Evolutionary conservation across 2,113 vertebrate species (phyloP), one percentile per base, ranked within the genome.

Genomic region (Eudyptes chrysolophus): DNA sequence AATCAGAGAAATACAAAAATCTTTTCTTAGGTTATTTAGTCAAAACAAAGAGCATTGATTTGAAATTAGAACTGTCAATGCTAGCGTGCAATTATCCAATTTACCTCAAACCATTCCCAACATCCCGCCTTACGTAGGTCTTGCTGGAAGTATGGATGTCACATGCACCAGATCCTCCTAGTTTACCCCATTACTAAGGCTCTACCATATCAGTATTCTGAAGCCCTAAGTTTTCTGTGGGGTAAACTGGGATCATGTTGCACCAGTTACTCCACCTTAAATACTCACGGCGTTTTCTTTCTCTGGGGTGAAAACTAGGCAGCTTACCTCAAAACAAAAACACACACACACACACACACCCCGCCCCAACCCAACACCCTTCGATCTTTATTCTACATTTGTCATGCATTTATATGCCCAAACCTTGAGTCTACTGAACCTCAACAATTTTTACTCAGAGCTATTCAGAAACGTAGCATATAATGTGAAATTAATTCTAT

Each of bases 191-290:
- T 13, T 21, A 26, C 80, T 27, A 2, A 58, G 42, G 36, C 16
- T 27, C 44, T 21, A 27, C 36, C 2, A 0, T 7, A 22, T 26
- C 55, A 51, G 44, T 8, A 21, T n/a, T 60, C 44, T 21, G 29
- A 61, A 42, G 42, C 21, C 34, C 21, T 12, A 8, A 1, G 13
- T 40, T 29, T 58, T 29, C 71, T 13, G 18, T 9, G 27, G n/a
- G 30, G 29, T n/a, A 49, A 68, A 42, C 34, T 6, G 19, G 9
- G n/a, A 57, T 68, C n/a, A 11, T 2, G 21, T 16, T 42, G 24
- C 62, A 30, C 15, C 25, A 68, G 44, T 52, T 25, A 49, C 30
- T 42, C 51, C 30, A 55, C 51, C 9, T 49, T 11, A 42, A 65
- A 51, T 42, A 30, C 68, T 49, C 30, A 17, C 25, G 18, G n/a